These are phyloP conservation scores for Stegodyphus mimosarum DNA, from an alignment of 1,140 invertebrate species.

Conservation along the genomic window DNA sequence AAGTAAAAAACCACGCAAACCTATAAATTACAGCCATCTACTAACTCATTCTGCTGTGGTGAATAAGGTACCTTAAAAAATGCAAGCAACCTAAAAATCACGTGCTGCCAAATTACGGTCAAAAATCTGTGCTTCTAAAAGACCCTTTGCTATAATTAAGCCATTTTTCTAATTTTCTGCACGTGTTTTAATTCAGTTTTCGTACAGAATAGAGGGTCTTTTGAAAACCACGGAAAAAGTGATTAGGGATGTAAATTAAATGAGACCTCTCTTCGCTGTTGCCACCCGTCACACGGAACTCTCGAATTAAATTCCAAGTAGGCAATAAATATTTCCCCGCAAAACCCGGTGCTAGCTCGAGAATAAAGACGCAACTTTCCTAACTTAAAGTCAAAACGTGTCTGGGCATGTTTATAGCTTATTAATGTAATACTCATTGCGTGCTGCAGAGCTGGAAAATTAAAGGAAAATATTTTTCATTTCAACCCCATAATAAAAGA, in stretches of 20 bases:
- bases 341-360: neutral
- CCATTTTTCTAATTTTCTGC: slow-evolving; percentile 53
- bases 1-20: no score
- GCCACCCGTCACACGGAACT: slow-evolving; percentile 26
- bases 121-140: slow-evolving; percentile 1
- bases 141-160: slow-evolving; percentile 32
- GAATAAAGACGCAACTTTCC: slow-evolving; percentile 44
- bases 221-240: slow-evolving; percentile 28
- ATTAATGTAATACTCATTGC: slow-evolving; percentile 42
- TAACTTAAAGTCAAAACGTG: neutral
- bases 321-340: slow-evolving; percentile 39
- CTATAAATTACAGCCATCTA: no score
- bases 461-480: neutral
- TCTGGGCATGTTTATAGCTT: slow-evolving; percentile 44
- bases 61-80: no score
- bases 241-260: slow-evolving; percentile 52
- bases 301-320: slow-evolving; percentile 40
- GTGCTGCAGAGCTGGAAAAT: neutral
- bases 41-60: no score
- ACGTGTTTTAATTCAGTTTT: slow-evolving; percentile 34
- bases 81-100: slow-evolving; percentile 7
- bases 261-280: neutral
- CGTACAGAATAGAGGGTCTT: neutral
- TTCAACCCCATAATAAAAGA: neutral
- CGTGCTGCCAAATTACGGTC: slow-evolving; percentile 11